Conservation (phyloP, 2,888 invertebrate species). For the Gastrophysa polygoni region DNA sequence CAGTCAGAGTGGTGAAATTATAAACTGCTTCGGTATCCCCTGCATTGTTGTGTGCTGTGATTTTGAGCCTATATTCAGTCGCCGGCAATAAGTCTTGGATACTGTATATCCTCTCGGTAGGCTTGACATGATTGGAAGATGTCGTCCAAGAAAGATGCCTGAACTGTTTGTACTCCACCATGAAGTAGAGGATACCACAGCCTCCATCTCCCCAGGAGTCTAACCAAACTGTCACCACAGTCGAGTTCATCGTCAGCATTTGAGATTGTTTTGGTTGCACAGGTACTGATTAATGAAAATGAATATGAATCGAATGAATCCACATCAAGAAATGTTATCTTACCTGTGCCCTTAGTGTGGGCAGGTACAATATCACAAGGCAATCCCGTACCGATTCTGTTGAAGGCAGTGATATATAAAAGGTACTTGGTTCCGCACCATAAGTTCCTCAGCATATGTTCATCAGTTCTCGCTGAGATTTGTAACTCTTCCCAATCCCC, state of each 20-base stretch:
- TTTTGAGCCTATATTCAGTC: conserved; percentile 74
- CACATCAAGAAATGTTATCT: neutral
- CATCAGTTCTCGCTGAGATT: conserved; percentile 80
- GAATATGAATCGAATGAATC: neutral
- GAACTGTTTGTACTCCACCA: conserved; percentile 76
- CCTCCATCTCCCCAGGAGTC: conserved; percentile 91
- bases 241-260: conserved; percentile 83
- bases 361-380: conserved; percentile 89
- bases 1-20: conserved; percentile 82
- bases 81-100: conserved; percentile 78
- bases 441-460: conserved; percentile 79
- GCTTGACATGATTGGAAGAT: conserved; percentile 81
- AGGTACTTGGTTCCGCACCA: conserved; percentile 90
- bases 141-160: conserved; percentile 76
- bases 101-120: conserved; percentile 81
- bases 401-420: conserved; percentile 87
- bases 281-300: conserved; percentile 63
- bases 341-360: conserved; percentile 80
- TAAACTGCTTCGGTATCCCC: conserved; percentile 83
- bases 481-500: conserved; percentile 93
- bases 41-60: conserved; percentile 86
- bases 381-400: conserved; percentile 86
- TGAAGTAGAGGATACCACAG: conserved; percentile 85
- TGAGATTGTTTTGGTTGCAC: conserved; percentile 81
- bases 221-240: conserved; percentile 84